A percentile compares a stretch with the other conserved stretches of the same genome.
phyloP scores from a whole-genome alignment of 2,797 vertebrate species.

The Rhinoraja longicauda region DNA sequence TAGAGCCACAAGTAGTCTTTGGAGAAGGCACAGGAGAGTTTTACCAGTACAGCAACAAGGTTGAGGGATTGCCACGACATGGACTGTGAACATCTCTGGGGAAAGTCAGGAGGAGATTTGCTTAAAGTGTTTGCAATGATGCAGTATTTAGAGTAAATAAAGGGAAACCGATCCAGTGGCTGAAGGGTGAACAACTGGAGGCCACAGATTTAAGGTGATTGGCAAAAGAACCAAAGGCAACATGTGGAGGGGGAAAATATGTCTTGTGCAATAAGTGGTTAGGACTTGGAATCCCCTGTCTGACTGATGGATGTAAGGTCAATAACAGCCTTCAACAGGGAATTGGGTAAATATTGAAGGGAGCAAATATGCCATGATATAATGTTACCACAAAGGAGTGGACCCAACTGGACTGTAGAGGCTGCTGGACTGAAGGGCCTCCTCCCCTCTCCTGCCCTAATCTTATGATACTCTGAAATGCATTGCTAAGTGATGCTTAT shows the following conservation, averaged over 20 bases:
- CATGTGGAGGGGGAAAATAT: too few species aligned
- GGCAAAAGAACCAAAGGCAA: not conserved
- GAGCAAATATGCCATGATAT: not conserved
- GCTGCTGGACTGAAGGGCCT: not conserved
- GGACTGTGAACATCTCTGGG: not conserved
- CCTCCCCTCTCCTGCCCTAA: not conserved
- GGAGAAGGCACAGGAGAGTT: not conserved
- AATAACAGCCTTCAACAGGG: not conserved
- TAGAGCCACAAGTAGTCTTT: not conserved
- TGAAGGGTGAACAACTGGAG: not conserved
- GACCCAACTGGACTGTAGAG: not conserved
- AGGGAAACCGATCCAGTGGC: not conserved
- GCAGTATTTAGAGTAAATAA: not conserved
- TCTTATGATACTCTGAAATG: not conserved
- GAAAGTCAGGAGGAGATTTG: not conserved
- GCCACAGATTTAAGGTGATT: not conserved
- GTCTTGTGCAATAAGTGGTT: not conserved
- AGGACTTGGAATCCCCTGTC: not conserved
- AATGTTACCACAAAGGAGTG: not conserved
- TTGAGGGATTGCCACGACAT: not conserved
- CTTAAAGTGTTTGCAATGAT: not conserved
- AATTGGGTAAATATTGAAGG: not conserved
- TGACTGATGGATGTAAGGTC: not conserved
- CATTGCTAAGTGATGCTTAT: not conserved
- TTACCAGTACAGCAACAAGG: not conserved